phyloP scores from a whole-genome alignment of 1,140 invertebrate species.

The Euwallacea fornicatus region DNA sequence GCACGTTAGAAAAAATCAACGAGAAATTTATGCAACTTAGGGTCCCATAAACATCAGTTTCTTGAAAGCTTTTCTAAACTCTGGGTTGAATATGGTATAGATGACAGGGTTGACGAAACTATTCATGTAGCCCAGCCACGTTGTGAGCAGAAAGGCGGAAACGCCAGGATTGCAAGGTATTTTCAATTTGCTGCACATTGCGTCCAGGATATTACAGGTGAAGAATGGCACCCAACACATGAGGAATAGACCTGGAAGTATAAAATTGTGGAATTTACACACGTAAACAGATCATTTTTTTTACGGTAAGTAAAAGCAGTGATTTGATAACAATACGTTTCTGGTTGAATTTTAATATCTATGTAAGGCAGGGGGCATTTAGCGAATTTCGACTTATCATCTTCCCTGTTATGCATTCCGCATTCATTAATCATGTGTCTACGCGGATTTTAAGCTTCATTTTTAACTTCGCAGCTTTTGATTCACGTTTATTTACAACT shows the following conservation, averaged over 20 bases:
- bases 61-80: constrained; percentile 98
- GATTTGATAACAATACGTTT: no score
- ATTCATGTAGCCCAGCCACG: constrained; percentile 99
- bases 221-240: constrained; percentile 99
- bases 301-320: no score
- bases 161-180: constrained; percentile 82
- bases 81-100: constrained; percentile 99
- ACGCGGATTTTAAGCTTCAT: no score
- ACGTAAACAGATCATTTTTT: neutral
- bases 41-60: constrained; percentile 77
- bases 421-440: no score
- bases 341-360: no score
- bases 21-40: constrained; percentile 19
- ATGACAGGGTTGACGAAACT: constrained; percentile 98
- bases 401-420: no score
- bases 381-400: no score
- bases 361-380: no score
- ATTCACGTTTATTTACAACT: no score
- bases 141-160: constrained; percentile 90
- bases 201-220: constrained; percentile 95
- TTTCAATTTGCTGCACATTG: constrained; percentile 85
- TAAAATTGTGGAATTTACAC: constrained; percentile 19
- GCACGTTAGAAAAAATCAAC: no score
- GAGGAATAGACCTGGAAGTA: constrained; percentile 79
- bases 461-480: no score